Conservation (phyloP, 2,113 vertebrate genomes). For the Hemiscyllium ocellatum region DNA sequence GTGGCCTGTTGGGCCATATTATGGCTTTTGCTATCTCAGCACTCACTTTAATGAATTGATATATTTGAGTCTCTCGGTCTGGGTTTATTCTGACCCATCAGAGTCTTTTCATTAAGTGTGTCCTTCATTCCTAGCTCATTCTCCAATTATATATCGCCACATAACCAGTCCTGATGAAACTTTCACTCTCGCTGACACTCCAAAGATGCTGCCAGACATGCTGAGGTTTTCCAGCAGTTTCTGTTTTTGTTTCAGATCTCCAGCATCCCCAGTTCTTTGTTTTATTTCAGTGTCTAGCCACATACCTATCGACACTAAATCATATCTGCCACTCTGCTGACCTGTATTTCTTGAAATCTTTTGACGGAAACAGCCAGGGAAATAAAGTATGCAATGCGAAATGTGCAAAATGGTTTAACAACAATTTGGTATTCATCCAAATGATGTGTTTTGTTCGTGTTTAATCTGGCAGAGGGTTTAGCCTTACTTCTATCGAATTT, state of each 20-base stretch:
- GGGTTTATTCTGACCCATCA: background rate
- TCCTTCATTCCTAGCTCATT: background rate
- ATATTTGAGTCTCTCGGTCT: background rate
- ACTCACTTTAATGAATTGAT: too few relatives aligned
- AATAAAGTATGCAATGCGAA: background rate
- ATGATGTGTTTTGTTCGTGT: background rate
- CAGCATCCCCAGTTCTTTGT: too few relatives aligned
- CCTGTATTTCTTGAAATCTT: background rate
- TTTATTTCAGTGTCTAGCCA: background rate
- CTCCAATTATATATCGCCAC: background rate
- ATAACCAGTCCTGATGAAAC: background rate
- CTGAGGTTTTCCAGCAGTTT: too few relatives aligned
- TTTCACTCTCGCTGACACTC: too few relatives aligned
- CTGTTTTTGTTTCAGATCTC: too few relatives aligned
- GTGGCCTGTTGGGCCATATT: too few relatives aligned
- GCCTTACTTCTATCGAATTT: background rate
- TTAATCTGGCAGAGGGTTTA: background rate
- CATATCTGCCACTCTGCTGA: background rate
- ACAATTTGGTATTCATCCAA: background rate
- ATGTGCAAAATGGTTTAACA: background rate
- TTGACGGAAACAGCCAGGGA: background rate
- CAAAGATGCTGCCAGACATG: too few relatives aligned
- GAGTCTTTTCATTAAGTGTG: background rate
- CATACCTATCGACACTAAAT: background rate
- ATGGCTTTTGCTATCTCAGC: too few relatives aligned